Percentiles rank a stretch among this genome's conserved stretches.
Conservation (phyloP, 37 sponge, comb jelly and placozoan genomes). For the Theonella swinhoei region DNA sequence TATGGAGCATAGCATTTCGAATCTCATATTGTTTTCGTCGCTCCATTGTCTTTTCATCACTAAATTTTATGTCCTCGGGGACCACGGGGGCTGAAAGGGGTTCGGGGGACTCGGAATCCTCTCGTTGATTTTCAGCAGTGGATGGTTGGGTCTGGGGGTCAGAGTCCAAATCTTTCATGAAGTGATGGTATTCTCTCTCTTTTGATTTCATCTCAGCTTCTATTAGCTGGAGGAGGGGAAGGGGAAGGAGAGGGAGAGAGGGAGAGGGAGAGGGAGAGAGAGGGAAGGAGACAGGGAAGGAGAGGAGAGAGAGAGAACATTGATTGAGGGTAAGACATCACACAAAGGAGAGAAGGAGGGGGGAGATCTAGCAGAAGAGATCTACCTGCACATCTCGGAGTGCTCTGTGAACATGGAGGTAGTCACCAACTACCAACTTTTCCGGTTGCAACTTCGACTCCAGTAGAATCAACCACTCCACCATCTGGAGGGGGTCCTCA, state of each 20-base stretch:
- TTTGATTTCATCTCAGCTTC: constrained; percentile 25
- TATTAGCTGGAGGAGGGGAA: background rate
- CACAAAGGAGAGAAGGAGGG: background rate
- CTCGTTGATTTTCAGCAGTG: background rate
- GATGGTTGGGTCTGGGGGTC: background rate
- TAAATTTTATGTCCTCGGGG: background rate
- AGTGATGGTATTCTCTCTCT: constrained; percentile 30
- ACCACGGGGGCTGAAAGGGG: background rate
- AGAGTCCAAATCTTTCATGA: constrained; percentile 8
- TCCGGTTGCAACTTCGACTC: constrained; percentile 41
- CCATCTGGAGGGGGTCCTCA: constrained; percentile 35
- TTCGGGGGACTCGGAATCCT: background rate
- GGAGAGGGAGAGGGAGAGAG: background rate
- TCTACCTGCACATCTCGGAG: constrained; percentile 21
- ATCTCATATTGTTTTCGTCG: background rate
- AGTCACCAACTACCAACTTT: constrained; percentile 20
- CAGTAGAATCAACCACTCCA: constrained; percentile 50
- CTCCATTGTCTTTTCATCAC: background rate
- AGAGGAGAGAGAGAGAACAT: background rate
- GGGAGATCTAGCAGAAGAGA: background rate
- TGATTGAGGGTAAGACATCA: background rate
- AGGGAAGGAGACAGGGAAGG: background rate
- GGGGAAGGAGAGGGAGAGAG: too few species aligned
- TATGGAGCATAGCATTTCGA: background rate
- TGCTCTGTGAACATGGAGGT: constrained; percentile 1